Percentiles rank a stretch among this genome's conserved stretches.
Conservation (phyloP, 2,888 invertebrate species). For the Clanis bilineata region DNA sequence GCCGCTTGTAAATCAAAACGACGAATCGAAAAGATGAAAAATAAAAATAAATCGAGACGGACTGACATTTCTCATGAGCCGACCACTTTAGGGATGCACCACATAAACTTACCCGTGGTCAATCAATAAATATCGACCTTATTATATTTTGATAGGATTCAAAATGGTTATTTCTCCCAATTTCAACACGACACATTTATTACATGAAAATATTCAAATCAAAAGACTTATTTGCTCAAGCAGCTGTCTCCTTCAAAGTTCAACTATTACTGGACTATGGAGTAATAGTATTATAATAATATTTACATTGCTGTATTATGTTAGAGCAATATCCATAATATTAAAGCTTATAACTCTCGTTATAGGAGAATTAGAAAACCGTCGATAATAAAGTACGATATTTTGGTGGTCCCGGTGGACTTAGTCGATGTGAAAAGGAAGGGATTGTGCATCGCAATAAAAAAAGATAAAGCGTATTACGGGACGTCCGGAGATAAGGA, state of each 20-base stretch:
- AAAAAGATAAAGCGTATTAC: conserved; percentile 69
- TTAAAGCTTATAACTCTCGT: conserved; percentile 30
- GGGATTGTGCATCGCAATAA: conserved; percentile 64
- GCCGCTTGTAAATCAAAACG: conserved; percentile 78
- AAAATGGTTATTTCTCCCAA: background rate
- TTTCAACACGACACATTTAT: background rate
- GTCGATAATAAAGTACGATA: conserved; percentile 36
- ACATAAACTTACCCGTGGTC: background rate
- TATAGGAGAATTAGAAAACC: conserved; percentile 34
- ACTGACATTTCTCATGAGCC: conserved; percentile 60
- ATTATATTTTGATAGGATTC: background rate
- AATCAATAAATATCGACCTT: background rate
- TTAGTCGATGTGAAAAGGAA: conserved; percentile 49
- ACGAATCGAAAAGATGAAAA: conserved; percentile 70
- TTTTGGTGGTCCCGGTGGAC: conserved; percentile 34
- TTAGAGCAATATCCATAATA: conserved; percentile 19
- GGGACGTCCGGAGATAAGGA: conserved; percentile 68
- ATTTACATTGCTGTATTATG: background rate
- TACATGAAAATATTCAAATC: background rate
- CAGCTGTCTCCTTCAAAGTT: background rate
- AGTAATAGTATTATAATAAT: background rate
- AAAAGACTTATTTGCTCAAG: background rate
- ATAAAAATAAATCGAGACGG: conserved; percentile 60
- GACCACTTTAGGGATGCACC: conserved; percentile 52
- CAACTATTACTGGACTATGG: background rate